Evolutionary conservation across 2,888 invertebrate genomes (phyloP), one percentile per base, ranked within the genome.

Genomic region (Cataglyphis cursor): DNA sequence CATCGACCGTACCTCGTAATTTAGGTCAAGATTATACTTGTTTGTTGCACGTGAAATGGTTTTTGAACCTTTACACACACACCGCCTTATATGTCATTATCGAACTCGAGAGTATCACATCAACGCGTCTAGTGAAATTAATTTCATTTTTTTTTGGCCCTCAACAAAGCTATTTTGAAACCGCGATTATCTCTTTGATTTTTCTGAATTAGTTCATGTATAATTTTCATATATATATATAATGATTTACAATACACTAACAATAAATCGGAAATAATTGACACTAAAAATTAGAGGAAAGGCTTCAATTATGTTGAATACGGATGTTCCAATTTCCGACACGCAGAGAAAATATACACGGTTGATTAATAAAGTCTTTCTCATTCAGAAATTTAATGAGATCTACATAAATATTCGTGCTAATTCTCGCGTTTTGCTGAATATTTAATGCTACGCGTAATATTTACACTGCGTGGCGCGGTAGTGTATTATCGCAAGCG

Each of bases 21-120:
- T 76, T 59, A 48, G 51, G 81, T 74, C 61, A 66, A 82, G 75
- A 78, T 82, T 82, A 68, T 68, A 76, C 76, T 68, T 59, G 76
- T 82, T 59, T 61, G 76, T 78, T 68, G 66, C 18, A 15, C 18
- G 62, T 41, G 54, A 15, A 64, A 74, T 48, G 66, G 65, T 64
- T 84, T 54, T 76, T 74, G 78, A 54, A 66, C 64, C 73, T 59
- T 57, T n/a, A n/a, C 35, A 28, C 28, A 74, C 31, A 38, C 28
- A 21, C 12, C 82, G 41, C 44, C 15, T 48, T 38, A 70, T 59
- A 59, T 31, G 68, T 82, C 81, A 73, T 83, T 85, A 70, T 21
- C 51, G 54, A 64, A 73, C 54, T 54, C 9, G 41, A 68, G 41
- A 68, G 65, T 28, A 38, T 21, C 59, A n/a, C n/a, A 54, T 64